phyloP scores from a whole-genome alignment of 2,113 vertebrate species.

The Mystacornis crossleyi region DNA sequence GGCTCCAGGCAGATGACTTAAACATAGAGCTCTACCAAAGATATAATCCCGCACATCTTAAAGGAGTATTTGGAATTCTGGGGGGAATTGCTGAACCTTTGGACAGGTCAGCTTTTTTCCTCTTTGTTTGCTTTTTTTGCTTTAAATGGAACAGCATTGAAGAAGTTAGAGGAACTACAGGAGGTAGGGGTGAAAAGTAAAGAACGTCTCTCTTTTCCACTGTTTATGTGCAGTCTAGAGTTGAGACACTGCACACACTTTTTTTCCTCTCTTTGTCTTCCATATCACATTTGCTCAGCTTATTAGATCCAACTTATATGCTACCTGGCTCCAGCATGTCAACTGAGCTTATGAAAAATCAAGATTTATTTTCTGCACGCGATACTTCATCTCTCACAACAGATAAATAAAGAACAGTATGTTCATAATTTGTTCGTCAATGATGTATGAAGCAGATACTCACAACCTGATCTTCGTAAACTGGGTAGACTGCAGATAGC shows the following conservation, averaged over 20 bases:
- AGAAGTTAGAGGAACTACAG: not conserved
- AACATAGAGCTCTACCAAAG: not conserved
- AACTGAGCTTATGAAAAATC: constrained; percentile 68
- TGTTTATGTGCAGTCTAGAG: not conserved
- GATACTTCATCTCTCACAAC: constrained; percentile 55
- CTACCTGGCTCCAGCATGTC: constrained; percentile 39
- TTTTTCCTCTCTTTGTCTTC: not conserved
- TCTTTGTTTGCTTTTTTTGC: not conserved
- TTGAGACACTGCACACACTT: not conserved
- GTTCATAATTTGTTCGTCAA: constrained; percentile 75
- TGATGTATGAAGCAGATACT: constrained; percentile 72
- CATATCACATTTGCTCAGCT: constrained; percentile 9
- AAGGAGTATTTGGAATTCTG: not conserved
- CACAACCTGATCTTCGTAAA: constrained; percentile 67
- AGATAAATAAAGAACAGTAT: constrained; percentile 73
- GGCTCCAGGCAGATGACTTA: not conserved
- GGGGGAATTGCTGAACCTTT: not conserved
- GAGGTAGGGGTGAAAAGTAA: not conserved
- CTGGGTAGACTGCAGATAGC: not conserved
- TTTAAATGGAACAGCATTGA: not conserved
- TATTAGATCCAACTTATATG: constrained; percentile 58
- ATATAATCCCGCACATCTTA: not conserved
- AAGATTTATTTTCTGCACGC: constrained; percentile 73
- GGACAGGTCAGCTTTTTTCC: not conserved
- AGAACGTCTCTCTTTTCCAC: not conserved